Evolutionary conservation across 2,113 vertebrate species (phyloP), one percentile per base, ranked within the genome.

Genomic region (Natator depressus): DNA sequence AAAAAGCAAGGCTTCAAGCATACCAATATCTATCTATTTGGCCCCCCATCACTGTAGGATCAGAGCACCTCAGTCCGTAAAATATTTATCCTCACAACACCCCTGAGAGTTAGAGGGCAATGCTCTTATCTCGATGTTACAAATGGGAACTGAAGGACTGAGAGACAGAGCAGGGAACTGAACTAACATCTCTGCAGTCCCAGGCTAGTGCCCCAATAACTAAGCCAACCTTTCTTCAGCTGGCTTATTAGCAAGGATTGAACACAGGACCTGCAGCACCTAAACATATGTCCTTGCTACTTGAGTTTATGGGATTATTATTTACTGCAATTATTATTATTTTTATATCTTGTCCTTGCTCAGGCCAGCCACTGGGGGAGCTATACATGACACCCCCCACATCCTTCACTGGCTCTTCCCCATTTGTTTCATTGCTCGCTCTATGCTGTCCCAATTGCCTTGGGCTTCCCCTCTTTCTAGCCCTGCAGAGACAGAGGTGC

Each of bases 401-500:
- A 53, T 11, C 84, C 46, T 72, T 83, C 90, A 54, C 31, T 93
- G 65, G 84, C 35, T 4, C 8, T 10, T 78, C 72, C 80, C 90
- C 27, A 75, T 75, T 93, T 47, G 19, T 59, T 84, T 86, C 54
- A 81, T 93, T 91, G 59, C n/a, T 90, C 85, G 81, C 85, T 83
- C 19, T 75, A 38, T 27, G n/a, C 57, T 88, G 97, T 87, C 46
- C 69, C 79, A 91, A 90, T 53, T 69, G 81, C 90, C 53, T 95
- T 24, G 59, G 38, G 54, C 78, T 85, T 90, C 62, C 83, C 25
- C 76, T 76, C 16, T 27, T 17, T 85, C 55, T 87, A n/a, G 57
- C 85, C 90, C 76, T 87, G 3, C 11, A 89, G 88, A 53, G 13
- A 75, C 46, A 81, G 65, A 97, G 93, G 96, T 94, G 95, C 93